phyloP scores from a whole-genome alignment of 2,113 vertebrate species.

The Muscicapa adusta region DNA sequence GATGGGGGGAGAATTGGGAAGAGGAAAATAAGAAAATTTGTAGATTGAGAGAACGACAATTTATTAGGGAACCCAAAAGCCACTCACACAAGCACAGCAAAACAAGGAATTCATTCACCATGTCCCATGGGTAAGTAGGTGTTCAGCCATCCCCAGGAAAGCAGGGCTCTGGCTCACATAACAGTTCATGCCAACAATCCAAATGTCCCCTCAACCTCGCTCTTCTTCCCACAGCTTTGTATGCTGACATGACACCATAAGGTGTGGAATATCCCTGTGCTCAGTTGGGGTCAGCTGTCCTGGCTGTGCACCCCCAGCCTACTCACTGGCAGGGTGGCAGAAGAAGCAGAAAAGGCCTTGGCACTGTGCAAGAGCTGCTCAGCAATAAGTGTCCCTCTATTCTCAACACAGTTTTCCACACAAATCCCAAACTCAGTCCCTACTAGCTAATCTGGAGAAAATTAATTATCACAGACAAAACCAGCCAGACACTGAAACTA shows the following conservation, averaged over 20 bases:
- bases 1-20: not conserved
- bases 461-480: not conserved
- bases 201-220: too few species aligned
- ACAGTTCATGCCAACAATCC: not conserved
- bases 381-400: not conserved
- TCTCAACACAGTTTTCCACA: not conserved
- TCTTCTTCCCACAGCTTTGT: not conserved
- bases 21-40: not conserved
- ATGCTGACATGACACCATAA: not conserved
- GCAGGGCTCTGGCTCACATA: not conserved
- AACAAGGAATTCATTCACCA: not conserved
- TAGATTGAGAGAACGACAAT: not conserved
- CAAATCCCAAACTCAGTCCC: not conserved
- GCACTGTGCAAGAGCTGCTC: not conserved
- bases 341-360: not conserved
- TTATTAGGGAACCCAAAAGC: not conserved
- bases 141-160: not conserved
- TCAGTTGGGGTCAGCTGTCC: not conserved
- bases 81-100: not conserved
- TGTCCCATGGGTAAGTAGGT: not conserved
- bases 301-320: not conserved
- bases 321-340: not conserved
- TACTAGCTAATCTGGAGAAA: not conserved
- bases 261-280: not conserved
- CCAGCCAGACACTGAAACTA: not conserved